These are phyloP conservation scores for Heloderma charlesbogerti DNA, from an alignment of 2,113 vertebrate species.

Conservation along the genomic window DNA sequence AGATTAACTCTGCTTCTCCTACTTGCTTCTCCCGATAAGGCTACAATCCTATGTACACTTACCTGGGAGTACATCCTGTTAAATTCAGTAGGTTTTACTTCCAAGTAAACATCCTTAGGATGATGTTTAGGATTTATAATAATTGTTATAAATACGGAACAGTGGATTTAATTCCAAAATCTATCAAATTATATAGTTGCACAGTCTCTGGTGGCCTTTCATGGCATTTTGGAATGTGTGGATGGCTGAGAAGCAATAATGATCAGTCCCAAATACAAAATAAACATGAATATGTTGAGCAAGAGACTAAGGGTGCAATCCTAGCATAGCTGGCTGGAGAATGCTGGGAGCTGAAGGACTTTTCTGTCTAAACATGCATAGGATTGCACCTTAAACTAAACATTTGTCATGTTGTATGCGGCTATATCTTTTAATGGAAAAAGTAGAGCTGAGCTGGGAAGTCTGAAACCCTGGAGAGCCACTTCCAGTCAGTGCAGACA, in stretches of 20 bases:
- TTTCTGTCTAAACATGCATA: background rate
- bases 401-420: background rate
- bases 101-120: background rate
- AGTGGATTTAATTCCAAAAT: background rate
- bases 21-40: background rate
- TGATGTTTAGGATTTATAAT: too few species aligned
- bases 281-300: background rate
- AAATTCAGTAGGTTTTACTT: background rate
- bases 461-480: background rate
- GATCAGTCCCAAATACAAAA: background rate
- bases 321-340: too few species aligned
- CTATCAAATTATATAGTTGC: background rate
- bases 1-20: background rate
- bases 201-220: background rate
- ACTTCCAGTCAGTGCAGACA: background rate
- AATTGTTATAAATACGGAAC: background rate
- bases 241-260: background rate
- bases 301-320: too few species aligned
- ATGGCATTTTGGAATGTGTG: background rate
- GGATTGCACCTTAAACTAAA: background rate
- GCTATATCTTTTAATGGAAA: background rate
- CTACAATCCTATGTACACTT: background rate
- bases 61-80: background rate
- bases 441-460: background rate
- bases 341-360: background rate